These are phyloP conservation scores for Thermophis baileyi DNA, from an alignment of 2,113 vertebrate genomes.

Conservation along the genomic window DNA sequence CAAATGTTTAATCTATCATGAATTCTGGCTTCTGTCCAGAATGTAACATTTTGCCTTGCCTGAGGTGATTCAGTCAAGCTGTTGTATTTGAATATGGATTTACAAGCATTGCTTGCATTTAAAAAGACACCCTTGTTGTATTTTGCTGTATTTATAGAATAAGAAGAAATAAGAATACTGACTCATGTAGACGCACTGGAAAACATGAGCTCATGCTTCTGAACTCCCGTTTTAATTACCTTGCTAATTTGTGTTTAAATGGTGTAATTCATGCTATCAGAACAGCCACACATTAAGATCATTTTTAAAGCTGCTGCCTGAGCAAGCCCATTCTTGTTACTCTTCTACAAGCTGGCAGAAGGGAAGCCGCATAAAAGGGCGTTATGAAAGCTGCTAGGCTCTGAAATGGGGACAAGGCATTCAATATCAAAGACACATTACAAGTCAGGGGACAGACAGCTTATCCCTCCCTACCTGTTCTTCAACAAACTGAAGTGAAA, in stretches of 20 bases:
- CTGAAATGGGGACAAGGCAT: not conserved
- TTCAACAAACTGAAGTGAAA: not conserved
- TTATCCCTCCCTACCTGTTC: not conserved
- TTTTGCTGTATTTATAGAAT: fast-evolving
- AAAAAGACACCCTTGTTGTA: not conserved
- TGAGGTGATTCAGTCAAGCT: not conserved
- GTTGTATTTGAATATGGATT: not conserved
- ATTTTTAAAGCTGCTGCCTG: not conserved
- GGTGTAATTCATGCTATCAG: not conserved
- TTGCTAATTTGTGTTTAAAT: not conserved
- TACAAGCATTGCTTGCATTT: fast-evolving
- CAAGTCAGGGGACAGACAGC: not conserved
- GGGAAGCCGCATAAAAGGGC: not conserved
- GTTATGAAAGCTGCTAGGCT: not conserved
- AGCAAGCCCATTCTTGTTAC: no score
- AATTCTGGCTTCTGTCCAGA: not conserved
- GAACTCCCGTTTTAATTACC: not conserved
- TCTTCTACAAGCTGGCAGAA: not conserved
- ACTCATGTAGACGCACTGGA: fast-evolving
- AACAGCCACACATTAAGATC: not conserved
- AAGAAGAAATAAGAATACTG: not conserved
- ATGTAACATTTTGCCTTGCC: not conserved
- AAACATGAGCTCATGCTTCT: not conserved
- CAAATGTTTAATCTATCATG: not conserved
- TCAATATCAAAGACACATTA: not conserved